A percentile compares a stretch with the other conserved stretches of the same genome.
phyloP scores from a whole-genome alignment of 2,797 vertebrate species.

The Molossus alvarezi region DNA sequence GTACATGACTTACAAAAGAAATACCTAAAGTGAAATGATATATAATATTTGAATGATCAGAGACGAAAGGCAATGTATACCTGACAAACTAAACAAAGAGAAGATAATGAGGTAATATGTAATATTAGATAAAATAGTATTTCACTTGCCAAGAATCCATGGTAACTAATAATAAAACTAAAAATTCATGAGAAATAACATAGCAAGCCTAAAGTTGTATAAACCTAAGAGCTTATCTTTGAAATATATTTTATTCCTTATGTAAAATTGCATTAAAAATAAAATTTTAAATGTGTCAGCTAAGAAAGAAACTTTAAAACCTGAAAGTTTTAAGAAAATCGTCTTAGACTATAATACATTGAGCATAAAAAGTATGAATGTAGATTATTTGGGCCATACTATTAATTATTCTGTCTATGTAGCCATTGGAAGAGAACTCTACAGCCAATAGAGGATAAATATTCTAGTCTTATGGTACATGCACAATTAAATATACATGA shows the following conservation, averaged over 20 bases:
- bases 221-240: slow-evolving; percentile 39
- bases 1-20: background rate
- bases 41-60: slow-evolving; percentile 36
- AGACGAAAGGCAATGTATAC: slow-evolving; percentile 26
- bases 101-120: background rate
- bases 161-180: background rate
- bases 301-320: background rate
- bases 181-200: slow-evolving; percentile 43
- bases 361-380: background rate
- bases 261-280: slow-evolving; percentile 29
- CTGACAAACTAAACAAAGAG: slow-evolving; percentile 54
- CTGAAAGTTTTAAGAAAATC: background rate
- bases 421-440: background rate
- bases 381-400: background rate
- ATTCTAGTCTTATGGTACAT: background rate
- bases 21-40: slow-evolving; percentile 10
- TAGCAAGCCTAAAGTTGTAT: background rate
- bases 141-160: background rate
- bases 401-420: background rate
- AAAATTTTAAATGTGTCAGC: background rate
- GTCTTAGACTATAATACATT: slow-evolving; percentile 24
- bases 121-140: slow-evolving; percentile 61
- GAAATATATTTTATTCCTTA: slow-evolving; percentile 8
- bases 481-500: background rate
- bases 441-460: background rate